Evolutionary conservation across 2,888 invertebrate species (phyloP).

Genomic region (Chouioia cunea): DNA sequence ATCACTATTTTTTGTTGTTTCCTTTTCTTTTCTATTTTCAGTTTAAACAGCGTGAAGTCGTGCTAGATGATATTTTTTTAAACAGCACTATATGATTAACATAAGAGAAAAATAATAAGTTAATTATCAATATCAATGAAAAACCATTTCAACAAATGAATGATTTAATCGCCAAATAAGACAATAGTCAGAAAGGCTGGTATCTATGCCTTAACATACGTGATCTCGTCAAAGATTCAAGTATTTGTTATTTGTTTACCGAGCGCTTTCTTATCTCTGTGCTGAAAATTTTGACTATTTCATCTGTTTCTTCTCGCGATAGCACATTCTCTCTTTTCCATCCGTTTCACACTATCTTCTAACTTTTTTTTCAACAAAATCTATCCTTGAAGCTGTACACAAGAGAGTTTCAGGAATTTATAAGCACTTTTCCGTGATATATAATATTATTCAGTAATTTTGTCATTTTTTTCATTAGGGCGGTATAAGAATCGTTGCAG

Average conservation of each 20-base stretch:
- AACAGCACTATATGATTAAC: too few species aligned
- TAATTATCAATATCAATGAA: too few species aligned
- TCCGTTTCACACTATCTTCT: constrained; percentile 6
- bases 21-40: too few species aligned
- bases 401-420: constrained; percentile 7
- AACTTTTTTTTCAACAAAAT: constrained; percentile 21
- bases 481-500: constrained; percentile 12
- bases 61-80: too few species aligned
- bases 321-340: background rate
- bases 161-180: constrained; percentile 26
- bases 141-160: too few species aligned
- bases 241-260: constrained; percentile 56
- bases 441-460: constrained; percentile 16
- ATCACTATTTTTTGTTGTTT: too few species aligned
- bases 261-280: constrained; percentile 40
- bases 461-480: constrained; percentile 34
- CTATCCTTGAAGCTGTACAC: constrained; percentile 6
- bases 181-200: constrained; percentile 46
- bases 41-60: too few species aligned
- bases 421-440: constrained; percentile 23
- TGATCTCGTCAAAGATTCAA: constrained; percentile 57
- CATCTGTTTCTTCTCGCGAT: constrained; percentile 47
- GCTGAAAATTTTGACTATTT: constrained; percentile 53
- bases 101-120: too few species aligned
- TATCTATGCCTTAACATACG: constrained; percentile 50